These are phyloP conservation scores for Chelon labrosus DNA, from an alignment of 2,797 vertebrate species.

Conservation along the genomic window DNA sequence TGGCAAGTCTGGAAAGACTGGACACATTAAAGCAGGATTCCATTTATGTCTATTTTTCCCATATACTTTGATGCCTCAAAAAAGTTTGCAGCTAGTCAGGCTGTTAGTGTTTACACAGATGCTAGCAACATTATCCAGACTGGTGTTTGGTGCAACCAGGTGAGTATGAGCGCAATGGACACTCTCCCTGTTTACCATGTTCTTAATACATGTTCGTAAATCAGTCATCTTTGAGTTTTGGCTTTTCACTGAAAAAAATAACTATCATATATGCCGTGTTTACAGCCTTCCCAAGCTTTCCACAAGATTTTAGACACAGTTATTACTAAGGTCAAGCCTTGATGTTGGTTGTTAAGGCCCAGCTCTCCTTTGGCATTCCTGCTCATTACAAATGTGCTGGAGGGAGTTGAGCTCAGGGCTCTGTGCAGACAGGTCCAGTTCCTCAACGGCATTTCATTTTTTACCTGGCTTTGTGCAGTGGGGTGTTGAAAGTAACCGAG, in stretches of 20 bases:
- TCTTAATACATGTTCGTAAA: neutral
- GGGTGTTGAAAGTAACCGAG: neutral
- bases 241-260: neutral
- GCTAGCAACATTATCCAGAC: neutral
- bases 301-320: too few species aligned
- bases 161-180: neutral
- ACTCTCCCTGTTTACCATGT: neutral
- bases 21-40: neutral
- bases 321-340: neutral
- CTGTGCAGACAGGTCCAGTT: neutral
- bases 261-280: too few species aligned
- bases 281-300: too few species aligned
- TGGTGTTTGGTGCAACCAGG: neutral
- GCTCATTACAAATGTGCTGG: neutral
- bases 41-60: neutral
- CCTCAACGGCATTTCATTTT: neutral
- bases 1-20: neutral
- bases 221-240: neutral
- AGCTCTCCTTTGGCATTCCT: neutral
- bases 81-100: neutral
- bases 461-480: neutral
- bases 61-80: neutral
- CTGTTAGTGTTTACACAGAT: neutral
- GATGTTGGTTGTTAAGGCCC: neutral
- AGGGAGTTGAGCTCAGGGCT: neutral